Evolutionary conservation across 2,113 vertebrate species (phyloP).

Genomic region (Mustelus asterias): DNA sequence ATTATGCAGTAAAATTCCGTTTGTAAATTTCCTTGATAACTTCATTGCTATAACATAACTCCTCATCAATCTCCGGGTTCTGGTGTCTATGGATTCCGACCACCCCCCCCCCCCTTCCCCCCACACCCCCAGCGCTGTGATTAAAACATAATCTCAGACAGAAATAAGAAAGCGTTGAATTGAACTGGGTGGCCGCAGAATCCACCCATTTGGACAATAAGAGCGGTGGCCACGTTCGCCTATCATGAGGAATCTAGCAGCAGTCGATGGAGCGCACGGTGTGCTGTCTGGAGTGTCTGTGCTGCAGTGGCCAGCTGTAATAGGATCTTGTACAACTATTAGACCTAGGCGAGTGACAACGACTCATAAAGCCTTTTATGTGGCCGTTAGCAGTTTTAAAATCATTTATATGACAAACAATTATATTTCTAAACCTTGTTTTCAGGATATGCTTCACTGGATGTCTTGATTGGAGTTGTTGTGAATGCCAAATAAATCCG

Average conservation of each 20-base stretch:
- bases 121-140: slow-evolving; percentile 38
- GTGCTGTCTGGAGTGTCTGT: no score
- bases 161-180: slow-evolving; percentile 41
- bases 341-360: not conserved
- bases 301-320: not conserved
- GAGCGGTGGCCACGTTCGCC: not conserved
- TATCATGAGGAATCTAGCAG: not conserved
- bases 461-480: not conserved
- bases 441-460: not conserved
- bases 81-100: slow-evolving; percentile 59
- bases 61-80: slow-evolving; percentile 73
- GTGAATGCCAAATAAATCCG: not conserved
- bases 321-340: not conserved
- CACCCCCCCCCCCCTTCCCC: slow-evolving; percentile 48
- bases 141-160: slow-evolving; percentile 54
- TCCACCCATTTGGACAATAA: not conserved
- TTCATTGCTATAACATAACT: slow-evolving; percentile 66
- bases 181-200: not conserved
- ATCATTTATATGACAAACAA: not conserved
- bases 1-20: no score
- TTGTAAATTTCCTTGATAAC: no score
- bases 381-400: not conserved
- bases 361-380: not conserved
- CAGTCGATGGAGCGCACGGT: not conserved
- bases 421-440: not conserved